Evolutionary conservation across 2,888 invertebrate species (phyloP).

Genomic region (Acrobeloides nanus): DNA sequence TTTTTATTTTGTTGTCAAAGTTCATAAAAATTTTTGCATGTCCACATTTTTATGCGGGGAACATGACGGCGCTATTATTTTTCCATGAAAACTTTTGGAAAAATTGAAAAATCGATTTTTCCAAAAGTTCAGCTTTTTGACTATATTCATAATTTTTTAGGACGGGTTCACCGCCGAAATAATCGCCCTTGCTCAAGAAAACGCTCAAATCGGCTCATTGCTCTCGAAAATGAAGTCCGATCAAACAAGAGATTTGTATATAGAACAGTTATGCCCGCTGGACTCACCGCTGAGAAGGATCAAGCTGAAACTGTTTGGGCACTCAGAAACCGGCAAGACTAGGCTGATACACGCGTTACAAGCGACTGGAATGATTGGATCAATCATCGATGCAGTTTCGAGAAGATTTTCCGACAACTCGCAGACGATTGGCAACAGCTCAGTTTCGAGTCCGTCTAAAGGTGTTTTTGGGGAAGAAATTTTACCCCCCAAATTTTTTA

Average conservation of each 20-base stretch:
- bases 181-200: conserved; percentile 69
- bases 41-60: no score
- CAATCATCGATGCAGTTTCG: conserved; percentile 45
- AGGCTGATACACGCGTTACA: conserved; percentile 65
- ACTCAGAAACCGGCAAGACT: conserved; percentile 69
- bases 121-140: neutral
- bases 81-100: no score
- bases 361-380: conserved; percentile 46
- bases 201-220: conserved; percentile 66
- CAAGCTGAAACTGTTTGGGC: conserved; percentile 67
- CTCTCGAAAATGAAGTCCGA: conserved; percentile 63
- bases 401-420: conserved; percentile 44
- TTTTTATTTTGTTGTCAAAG: no score
- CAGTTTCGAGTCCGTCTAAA: conserved; percentile 8
- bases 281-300: conserved; percentile 58
- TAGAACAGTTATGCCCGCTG: conserved; percentile 61
- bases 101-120: conserved; percentile 10
- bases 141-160: conserved; percentile 30
- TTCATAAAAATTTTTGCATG: no score
- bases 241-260: conserved; percentile 59
- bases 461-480: neutral
- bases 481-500: neutral
- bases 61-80: no score
- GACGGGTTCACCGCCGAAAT: conserved; percentile 71
- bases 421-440: conserved; percentile 4